Conservation (phyloP, 2,797 vertebrate genomes). For the Oreonectes daqikongensis region DNA sequence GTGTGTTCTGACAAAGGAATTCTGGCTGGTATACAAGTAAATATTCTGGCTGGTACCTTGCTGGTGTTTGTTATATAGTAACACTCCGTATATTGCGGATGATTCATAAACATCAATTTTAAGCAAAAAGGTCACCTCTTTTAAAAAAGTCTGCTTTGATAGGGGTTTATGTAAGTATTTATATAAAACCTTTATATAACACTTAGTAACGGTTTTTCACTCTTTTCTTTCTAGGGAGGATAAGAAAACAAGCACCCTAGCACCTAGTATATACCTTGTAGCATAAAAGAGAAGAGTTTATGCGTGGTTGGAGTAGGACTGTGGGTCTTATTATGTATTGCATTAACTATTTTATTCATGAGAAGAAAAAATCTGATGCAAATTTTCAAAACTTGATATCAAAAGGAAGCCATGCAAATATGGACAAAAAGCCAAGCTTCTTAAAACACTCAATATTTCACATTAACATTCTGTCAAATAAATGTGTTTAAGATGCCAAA, state of each 20-base stretch:
- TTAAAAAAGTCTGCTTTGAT: not conserved
- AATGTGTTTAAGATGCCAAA: not conserved
- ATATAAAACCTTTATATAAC: slow-evolving; percentile 12
- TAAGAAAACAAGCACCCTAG: slow-evolving; percentile 10
- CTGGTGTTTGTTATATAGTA: not conserved
- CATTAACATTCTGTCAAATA: not conserved
- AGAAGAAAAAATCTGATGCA: not conserved
- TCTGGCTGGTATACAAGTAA: too few species aligned
- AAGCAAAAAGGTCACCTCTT: not conserved
- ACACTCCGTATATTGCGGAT: not conserved
- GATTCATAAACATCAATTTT: slow-evolving; percentile 14
- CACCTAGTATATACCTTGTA: not conserved
- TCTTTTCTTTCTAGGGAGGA: slow-evolving; percentile 1
- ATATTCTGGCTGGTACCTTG: too few species aligned
- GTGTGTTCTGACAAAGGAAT: slow-evolving; percentile 16
- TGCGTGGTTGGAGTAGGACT: too few species aligned
- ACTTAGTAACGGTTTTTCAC: not conserved
- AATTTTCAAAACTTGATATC: not conserved
- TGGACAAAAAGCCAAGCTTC: not conserved
- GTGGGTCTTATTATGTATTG: too few species aligned
- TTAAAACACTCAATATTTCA: not conserved
- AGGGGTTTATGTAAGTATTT: not conserved
- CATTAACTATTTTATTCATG: too few species aligned
- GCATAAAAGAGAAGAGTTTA: not conserved
- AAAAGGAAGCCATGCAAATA: not conserved